These are phyloP conservation scores for Spicauda simplicius DNA, from an alignment of 2,888 invertebrate species.

Conservation along the genomic window DNA sequence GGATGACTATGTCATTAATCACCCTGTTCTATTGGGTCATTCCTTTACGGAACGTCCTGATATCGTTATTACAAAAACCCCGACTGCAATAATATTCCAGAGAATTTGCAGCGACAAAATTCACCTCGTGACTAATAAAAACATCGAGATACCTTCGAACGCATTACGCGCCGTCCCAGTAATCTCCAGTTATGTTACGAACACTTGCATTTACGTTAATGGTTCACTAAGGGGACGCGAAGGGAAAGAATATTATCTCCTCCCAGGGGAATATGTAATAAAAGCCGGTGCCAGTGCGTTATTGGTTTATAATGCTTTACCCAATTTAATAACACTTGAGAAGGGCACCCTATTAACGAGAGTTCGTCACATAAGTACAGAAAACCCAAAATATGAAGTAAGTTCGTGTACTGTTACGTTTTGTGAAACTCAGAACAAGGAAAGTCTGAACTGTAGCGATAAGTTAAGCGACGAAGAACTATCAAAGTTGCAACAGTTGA, in stretches of 20 bases:
- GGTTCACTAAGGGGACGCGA: constrained; percentile 16
- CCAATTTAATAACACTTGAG: constrained; percentile 5
- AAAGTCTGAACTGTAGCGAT: constrained; percentile 17
- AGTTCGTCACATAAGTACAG: neutral
- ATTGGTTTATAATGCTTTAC: neutral
- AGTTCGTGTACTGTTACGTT: neutral
- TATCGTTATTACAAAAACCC: constrained; percentile 42
- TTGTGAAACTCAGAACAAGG: neutral
- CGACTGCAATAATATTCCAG: constrained; percentile 36
- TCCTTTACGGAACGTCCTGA: constrained; percentile 42
- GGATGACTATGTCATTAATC: constrained; percentile 39
- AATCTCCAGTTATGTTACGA: neutral
- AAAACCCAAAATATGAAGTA: constrained; percentile 1
- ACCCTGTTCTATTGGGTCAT: constrained; percentile 41
- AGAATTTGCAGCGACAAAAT: constrained; percentile 3
- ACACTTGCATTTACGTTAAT: neutral
- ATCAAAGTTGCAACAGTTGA: constrained; percentile 8
- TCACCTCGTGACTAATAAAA: constrained; percentile 2
- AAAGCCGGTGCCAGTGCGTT: constrained; percentile 1
- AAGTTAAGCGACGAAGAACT: constrained; percentile 18
- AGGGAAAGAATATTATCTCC: constrained; percentile 28
- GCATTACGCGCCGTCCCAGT: constrained; percentile 3
- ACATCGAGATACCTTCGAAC: constrained; percentile 6
- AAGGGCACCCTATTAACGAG: constrained; percentile 6
- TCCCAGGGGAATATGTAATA: constrained; percentile 31